These are phyloP conservation scores for Archips xylosteana DNA, from an alignment of 2,888 invertebrate species.

Conservation along the genomic window DNA sequence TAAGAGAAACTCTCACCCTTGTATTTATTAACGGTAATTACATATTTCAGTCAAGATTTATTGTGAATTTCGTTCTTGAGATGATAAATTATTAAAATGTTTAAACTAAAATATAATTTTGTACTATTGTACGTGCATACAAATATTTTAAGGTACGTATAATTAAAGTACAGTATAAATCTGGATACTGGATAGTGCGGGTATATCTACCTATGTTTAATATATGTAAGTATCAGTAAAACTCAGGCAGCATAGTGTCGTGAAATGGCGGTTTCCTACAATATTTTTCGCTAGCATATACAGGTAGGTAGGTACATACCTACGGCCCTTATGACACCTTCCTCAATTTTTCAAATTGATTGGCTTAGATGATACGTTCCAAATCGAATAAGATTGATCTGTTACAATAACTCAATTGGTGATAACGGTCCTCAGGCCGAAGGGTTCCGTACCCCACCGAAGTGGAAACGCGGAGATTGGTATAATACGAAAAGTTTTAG, in stretches of 20 bases:
- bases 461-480: slow-evolving; percentile 8
- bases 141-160: not conserved
- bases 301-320: too few species aligned
- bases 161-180: too few species aligned
- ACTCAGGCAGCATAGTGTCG: not conserved
- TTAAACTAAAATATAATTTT: not conserved
- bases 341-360: slow-evolving; percentile 30
- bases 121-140: not conserved
- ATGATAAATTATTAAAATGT: too few species aligned
- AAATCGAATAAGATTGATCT: slow-evolving; percentile 34
- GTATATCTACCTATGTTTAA: too few species aligned
- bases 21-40: not conserved
- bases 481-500: not conserved
- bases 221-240: too few species aligned
- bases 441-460: not conserved
- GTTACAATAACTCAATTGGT: slow-evolving; percentile 32
- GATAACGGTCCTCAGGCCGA: slow-evolving; percentile 30
- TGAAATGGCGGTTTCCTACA: not conserved
- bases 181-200: too few species aligned
- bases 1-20: not conserved
- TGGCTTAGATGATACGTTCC: slow-evolving; percentile 25
- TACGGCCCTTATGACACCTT: slow-evolving; percentile 12
- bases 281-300: not conserved
- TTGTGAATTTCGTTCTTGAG: not conserved
- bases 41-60: not conserved